Evolutionary conservation across 2,113 vertebrate species (phyloP), one percentile per base, ranked within the genome.

Genomic region (Plectropomus leopardus): DNA sequence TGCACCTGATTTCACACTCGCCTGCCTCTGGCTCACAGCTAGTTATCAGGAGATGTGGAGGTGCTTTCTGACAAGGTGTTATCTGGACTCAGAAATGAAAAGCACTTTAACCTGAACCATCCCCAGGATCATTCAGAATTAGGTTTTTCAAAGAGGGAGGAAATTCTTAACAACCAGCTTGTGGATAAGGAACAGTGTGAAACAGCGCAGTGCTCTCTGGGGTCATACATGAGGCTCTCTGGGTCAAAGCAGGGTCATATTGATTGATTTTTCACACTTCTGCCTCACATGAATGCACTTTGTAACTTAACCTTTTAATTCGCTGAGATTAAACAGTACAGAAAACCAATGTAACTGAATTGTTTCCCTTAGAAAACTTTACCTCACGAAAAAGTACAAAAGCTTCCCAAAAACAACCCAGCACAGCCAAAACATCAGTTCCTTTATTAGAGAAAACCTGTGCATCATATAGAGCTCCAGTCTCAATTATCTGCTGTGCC

Each of bases 1-100:
- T 51, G 26, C 82, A 69, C 84, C 66, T 82, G 78, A 51, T 83
- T 89, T 86, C 66, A 36, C 80, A 60, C 54, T 63, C 16, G n/a
- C 32, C 60, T 63, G 42, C 57, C 55, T 77, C 64, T 51, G 50
- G 64, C 65, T 55, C 70, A 45, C 15, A 36, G 42, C 47, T 23
- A 2, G 51, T 59, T 64, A 60, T 21, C 21, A 55, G 48, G 28
- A 36, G 60, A n/a, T 4, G 24, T 10, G 40, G 4, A 57, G 58
- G 2, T 36, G 44, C 28, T 69, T 45, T 58, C 21, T 75, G 47
- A 7, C 2, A 1, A 32, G 51, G 26, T 42, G 72, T 72, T 51
- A 48, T 65, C 11, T 58, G 63, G 55, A 50, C 73, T 63, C 23
- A 50, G 45, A 66, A 76, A 78, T 17, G 10, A 72, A 55, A 5